Conservation (phyloP, 2,113 vertebrate genomes). For the Andinoacara biseriatus region DNA sequence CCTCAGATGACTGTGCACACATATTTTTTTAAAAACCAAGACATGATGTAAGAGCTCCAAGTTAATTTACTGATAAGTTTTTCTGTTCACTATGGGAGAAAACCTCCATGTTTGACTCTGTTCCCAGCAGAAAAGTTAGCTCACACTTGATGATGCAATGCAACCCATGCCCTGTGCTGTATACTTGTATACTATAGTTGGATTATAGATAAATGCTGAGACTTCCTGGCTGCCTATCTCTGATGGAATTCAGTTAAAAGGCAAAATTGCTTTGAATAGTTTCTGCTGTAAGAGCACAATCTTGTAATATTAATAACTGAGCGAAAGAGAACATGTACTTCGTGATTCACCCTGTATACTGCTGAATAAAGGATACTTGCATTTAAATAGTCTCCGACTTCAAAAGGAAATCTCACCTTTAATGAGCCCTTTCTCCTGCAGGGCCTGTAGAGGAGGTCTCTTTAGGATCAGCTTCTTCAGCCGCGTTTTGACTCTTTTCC, state of each 20-base stretch:
- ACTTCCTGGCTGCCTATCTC: slow-evolving; percentile 33
- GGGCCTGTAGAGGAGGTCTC: slow-evolving; percentile 87
- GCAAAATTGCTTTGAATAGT: not conserved
- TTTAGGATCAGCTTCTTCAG: slow-evolving; percentile 88
- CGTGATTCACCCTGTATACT: not conserved
- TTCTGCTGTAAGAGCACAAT: not conserved
- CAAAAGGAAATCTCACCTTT: slow-evolving; percentile 81
- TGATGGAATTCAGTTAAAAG: slow-evolving; percentile 16
- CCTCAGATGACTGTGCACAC: not conserved
- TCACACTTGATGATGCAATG: slow-evolving; percentile 66
- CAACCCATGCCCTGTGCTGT: slow-evolving; percentile 19
- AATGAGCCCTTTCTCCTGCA: slow-evolving; percentile 93
- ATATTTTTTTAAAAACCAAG: not conserved
- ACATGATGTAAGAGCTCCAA: slow-evolving; percentile 54
- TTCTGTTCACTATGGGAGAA: slow-evolving; percentile 35
- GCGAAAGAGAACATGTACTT: not conserved
- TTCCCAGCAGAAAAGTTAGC: slow-evolving; percentile 50
- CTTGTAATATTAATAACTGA: not conserved
- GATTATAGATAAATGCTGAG: slow-evolving; percentile 42
- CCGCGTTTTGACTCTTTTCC: slow-evolving; percentile 86
- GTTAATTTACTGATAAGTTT: slow-evolving; percentile 36
- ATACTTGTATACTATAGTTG: slow-evolving; percentile 8
- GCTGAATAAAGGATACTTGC: slow-evolving; percentile 13
- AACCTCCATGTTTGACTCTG: slow-evolving; percentile 33
- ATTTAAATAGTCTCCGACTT: slow-evolving; percentile 1